Conservation (phyloP, 2,797 vertebrate genomes). For the Nannoperca obscura region DNA sequence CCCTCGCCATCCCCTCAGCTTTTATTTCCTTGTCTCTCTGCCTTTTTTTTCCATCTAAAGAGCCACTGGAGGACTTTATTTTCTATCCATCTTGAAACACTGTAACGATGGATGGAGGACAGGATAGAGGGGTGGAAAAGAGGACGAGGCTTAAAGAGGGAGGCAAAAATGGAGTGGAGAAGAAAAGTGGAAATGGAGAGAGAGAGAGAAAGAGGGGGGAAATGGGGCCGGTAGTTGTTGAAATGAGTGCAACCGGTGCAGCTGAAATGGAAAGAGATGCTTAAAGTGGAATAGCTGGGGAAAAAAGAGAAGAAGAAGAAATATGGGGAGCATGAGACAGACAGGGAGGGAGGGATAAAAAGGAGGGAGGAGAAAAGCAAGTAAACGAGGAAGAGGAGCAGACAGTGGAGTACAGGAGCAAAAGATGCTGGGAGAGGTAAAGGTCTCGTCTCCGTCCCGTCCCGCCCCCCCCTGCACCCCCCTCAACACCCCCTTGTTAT, state of each 20-base stretch:
- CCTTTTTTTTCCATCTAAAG: slow-evolving; percentile 47
- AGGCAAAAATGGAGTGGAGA: slow-evolving; percentile 61
- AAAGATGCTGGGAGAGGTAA: slow-evolving; percentile 74
- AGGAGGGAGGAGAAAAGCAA: background rate
- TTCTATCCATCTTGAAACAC: slow-evolving; percentile 72
- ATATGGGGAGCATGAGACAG: slow-evolving; percentile 19
- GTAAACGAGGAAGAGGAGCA: slow-evolving; percentile 29
- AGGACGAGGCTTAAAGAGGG: slow-evolving; percentile 51
- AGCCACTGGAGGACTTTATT: slow-evolving; percentile 74
- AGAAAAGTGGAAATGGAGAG: slow-evolving; percentile 60
- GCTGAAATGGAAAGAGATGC: slow-evolving; percentile 73
- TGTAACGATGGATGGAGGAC: slow-evolving; percentile 67
- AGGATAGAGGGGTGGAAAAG: slow-evolving; percentile 64
- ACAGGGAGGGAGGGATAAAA: slow-evolving; percentile 7
- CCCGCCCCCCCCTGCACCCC: background rate
- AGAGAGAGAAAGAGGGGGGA: background rate
- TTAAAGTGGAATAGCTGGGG: slow-evolving; percentile 52
- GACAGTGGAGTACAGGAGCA: slow-evolving; percentile 36
- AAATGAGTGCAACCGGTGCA: slow-evolving; percentile 73
- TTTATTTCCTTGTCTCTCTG: slow-evolving; percentile 66
- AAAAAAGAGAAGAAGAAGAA: slow-evolving; percentile 30
- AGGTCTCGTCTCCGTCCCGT: slow-evolving; percentile 45
- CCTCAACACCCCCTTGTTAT: slow-evolving; percentile 79
- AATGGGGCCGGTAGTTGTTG: slow-evolving; percentile 71
- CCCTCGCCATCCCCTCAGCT: slow-evolving; percentile 55